A percentile compares a stretch with the other conserved stretches of the same genome.
Evolutionary conservation across 2,113 vertebrate genomes (phyloP).

Genomic region (Oxyruncus cristatus): DNA sequence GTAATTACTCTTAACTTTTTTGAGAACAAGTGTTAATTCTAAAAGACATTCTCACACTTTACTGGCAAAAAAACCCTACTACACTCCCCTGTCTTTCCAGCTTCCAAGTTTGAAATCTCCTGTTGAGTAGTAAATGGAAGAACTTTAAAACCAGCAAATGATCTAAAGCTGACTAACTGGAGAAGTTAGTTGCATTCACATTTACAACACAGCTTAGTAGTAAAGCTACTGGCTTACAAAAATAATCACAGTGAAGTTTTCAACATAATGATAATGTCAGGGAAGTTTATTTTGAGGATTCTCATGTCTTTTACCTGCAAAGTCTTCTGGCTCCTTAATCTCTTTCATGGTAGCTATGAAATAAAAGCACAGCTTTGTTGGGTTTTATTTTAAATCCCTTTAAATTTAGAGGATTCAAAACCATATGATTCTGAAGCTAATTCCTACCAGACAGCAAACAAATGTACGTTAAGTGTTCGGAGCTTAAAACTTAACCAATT

Average conservation of each 20-base stretch:
- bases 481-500: background rate
- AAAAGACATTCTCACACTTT: background rate
- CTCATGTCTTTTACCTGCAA: background rate
- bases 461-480: background rate
- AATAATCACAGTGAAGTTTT: background rate
- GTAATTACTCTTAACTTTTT: background rate
- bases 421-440: background rate
- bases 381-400: background rate
- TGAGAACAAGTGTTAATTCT: background rate
- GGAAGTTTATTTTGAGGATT: background rate
- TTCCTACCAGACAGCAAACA: background rate
- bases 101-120: background rate
- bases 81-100: background rate
- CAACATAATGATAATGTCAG: background rate
- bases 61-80: background rate
- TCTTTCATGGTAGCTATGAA: background rate
- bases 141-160: background rate
- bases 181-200: background rate
- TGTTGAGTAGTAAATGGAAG: background rate
- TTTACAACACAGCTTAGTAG: background rate
- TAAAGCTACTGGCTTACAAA: background rate
- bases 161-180: background rate
- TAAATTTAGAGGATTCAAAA: background rate
- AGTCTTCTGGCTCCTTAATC: background rate
- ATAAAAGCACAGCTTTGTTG: background rate